Percentiles rank a stretch among this genome's conserved stretches.
Evolutionary conservation across 2,797 vertebrate genomes (phyloP).

Genomic region (Cyclura pinguis): DNA sequence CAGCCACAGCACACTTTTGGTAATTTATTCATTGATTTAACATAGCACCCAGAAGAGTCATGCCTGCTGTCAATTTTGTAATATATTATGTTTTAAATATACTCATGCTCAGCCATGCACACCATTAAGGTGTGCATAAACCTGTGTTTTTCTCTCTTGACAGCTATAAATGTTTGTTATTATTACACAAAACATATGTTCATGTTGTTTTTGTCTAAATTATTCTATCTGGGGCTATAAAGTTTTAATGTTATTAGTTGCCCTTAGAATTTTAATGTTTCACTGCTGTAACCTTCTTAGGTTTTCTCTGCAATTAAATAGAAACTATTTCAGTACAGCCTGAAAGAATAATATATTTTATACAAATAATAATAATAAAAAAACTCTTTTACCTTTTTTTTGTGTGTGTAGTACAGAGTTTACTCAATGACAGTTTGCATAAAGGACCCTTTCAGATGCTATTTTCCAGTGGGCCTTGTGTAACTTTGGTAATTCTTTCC

Average conservation of each 20-base stretch:
- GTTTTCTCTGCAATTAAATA: conserved; percentile 86
- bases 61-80: conserved; percentile 88
- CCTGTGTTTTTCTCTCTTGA: conserved; percentile 90
- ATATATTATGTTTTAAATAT: conserved; percentile 90
- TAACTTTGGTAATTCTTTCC: conserved; percentile 32
- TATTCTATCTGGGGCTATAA: conserved; percentile 91
- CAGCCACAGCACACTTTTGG: conserved; percentile 88
- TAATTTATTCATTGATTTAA: conserved; percentile 92
- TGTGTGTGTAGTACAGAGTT: conserved; percentile 67
- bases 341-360: conserved; percentile 85
- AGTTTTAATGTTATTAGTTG: conserved; percentile 92
- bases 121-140: conserved; percentile 92
- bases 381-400: conserved; percentile 69
- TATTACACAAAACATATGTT: conserved; percentile 95
- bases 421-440: conserved; percentile 66
- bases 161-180: conserved; percentile 94
- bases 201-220: conserved; percentile 89
- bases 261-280: conserved; percentile 92
- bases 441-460: conserved; percentile 60
- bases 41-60: conserved; percentile 90
- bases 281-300: conserved; percentile 86
- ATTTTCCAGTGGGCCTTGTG: conserved; percentile 64
- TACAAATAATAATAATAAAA: conserved; percentile 79
- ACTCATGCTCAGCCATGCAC: conserved; percentile 87
- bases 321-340: conserved; percentile 83